A percentile compares a stretch with the other conserved stretches of the same genome.
phyloP scores from a whole-genome alignment of 2,888 invertebrate genomes.

The Idaea dimidiata region DNA sequence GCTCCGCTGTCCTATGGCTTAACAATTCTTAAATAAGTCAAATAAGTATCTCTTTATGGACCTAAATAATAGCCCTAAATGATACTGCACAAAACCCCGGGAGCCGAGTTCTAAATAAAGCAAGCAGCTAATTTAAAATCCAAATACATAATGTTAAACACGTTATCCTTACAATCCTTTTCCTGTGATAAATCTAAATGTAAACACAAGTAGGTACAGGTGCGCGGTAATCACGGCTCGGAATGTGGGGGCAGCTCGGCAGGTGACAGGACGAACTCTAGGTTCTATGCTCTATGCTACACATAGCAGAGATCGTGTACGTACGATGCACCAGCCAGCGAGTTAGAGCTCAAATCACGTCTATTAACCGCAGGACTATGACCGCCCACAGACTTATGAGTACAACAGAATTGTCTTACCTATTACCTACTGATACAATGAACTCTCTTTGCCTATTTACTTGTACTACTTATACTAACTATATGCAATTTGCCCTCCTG shows the following conservation, averaged over 20 bases:
- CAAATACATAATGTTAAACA: conserved; percentile 20
- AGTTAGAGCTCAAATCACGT: conserved; percentile 72
- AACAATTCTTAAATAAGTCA: no score
- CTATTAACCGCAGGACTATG: conserved; percentile 77
- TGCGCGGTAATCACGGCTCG: conserved; percentile 69
- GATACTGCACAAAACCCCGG: neutral
- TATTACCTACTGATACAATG: neutral
- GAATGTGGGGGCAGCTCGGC: conserved; percentile 76
- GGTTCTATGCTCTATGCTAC: conserved; percentile 21
- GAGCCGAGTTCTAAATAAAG: neutral
- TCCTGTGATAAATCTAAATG: conserved; percentile 41
- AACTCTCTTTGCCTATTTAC: neutral
- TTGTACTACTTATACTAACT: no score
- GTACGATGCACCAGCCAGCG: conserved; percentile 44
- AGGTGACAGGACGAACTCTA: conserved; percentile 73
- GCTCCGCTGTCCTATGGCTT: no score
- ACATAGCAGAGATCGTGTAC: conserved; percentile 6
- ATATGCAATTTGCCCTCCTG: no score
- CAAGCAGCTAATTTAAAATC: conserved; percentile 15
- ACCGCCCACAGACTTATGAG: conserved; percentile 56
- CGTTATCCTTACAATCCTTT: conserved; percentile 34
- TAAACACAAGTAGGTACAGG: conserved; percentile 49
- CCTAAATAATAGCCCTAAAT: no score
- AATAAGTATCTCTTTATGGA: no score
- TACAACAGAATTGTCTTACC: conserved; percentile 18